phyloP scores from a whole-genome alignment of 2,797 vertebrate species.

The Hydrolagus colliei region DNA sequence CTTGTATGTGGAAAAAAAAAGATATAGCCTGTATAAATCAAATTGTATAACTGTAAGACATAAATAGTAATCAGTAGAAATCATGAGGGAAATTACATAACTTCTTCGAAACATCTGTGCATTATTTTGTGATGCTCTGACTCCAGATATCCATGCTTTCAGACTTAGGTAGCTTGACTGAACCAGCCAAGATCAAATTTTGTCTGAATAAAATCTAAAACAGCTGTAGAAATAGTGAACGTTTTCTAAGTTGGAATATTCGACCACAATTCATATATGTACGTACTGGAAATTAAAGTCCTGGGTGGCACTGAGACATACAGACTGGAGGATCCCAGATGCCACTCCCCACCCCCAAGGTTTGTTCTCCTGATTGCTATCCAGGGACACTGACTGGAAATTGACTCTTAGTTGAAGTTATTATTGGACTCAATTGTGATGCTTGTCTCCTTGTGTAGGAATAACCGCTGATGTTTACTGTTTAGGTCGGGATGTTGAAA shows the following conservation, averaged over 20 bases:
- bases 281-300: not conserved
- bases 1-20: not conserved
- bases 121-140: constrained; percentile 1
- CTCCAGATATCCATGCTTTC: not conserved
- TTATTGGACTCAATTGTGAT: not conserved
- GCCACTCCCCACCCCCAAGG: too few relatives aligned
- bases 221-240: constrained; percentile 24
- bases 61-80: constrained; percentile 22
- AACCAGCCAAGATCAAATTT: not conserved
- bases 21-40: not conserved
- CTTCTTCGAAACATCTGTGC: constrained; percentile 20
- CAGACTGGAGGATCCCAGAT: not conserved
- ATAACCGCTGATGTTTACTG: too few relatives aligned
- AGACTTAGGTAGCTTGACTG: not conserved
- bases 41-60: not conserved
- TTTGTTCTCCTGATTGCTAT: not conserved
- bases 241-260: not conserved
- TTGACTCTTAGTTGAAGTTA: not conserved
- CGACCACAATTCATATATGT: not conserved
- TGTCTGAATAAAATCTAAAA: constrained; percentile 12
- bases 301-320: not conserved
- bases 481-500: not conserved
- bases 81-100: constrained; percentile 27
- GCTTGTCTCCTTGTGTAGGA: too few relatives aligned
- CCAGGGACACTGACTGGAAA: not conserved